Base-by-base conservation (phyloP, 2,113 vertebrate species). In the Romanogobio albipinnatus region DNA sequence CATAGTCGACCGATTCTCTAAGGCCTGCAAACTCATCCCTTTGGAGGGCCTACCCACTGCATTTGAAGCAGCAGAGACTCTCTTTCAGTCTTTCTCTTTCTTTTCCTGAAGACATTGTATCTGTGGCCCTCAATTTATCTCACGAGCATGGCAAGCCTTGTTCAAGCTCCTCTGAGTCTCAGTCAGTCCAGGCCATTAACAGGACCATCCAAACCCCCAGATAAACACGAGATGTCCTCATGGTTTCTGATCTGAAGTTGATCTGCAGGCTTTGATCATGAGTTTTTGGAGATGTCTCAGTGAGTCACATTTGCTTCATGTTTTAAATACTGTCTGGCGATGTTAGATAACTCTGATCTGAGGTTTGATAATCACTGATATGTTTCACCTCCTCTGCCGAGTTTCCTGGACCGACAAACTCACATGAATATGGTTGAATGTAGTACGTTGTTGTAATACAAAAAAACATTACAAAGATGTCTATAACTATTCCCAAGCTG, bases 231-330 rank as follows among this genome's bases (percentile, higher is more conserved):
- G 7, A 45, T 29, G 13, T 66, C 76, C 51, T 74, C 81, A 81
- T 87, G 39, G 6, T 75, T 61, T 84, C 24, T 82, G 47, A 14
- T 76, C 7, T 61, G 13, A 66, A 49, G 36, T 5, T 29, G 64
- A 76, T 76, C 26, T 58, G 17, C 15, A 76, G 17, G 3, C 13
- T 61, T 39, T 22, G 76, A 11, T 66, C 7, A 45, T 10, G 29
- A 59, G 5, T 0, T 45, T n/a, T 26, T 47, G 36, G 0, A 45
- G 39, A 79, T 26, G 39, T 19, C 13, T 45, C 14, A 26, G 7
- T 9, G 24, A 36, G 22, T 39, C 36, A 4, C 7, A 79, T 47
- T 36, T 79, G 58, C 39, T 26, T 26, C 1, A 4, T 4, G 0
- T 26, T 39, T 45, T 9, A 62, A 62, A 79, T 79, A 13, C n/a